Base-by-base conservation (phyloP, 2,113 vertebrate genomes). In the Chionis minor region DNA sequence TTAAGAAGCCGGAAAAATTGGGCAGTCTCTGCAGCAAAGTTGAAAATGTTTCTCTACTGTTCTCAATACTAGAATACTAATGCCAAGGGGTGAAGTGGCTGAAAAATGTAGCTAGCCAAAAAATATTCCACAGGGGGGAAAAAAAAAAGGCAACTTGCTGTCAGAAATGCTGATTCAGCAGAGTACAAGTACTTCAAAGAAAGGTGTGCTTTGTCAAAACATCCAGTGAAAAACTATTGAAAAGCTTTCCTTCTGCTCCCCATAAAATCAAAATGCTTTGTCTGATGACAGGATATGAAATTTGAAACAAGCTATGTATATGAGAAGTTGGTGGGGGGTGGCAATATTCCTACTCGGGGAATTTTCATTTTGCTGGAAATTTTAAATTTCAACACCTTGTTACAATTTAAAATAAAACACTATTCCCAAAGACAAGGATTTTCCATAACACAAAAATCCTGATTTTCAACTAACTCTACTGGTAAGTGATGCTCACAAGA, bases 41-140 rank as follows among this genome's bases (percentile, higher is more conserved):
- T 55, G 66, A 92, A 89, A 96, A 67, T 13, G 47, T 72, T 95
- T 77, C 92, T 88, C 58, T 79, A 5, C 56, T 82, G 38, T 88
- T 88, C 71, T 81, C 88, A 58, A 4, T 78, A 58, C 44, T 19
- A 58, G 73, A 94, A 94, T 95, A 95, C 70, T 92, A 95, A 94
- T 77, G 81, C 70, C 70, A 94, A 44, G 72, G 38, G 52, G 44
- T 56, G 81, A 89, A 85, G 61, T 67, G 88, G 91, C 77, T 56
- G 72, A 69, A 74, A 91, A 89, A 66, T 12, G 30, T 7, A 80
- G 80, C 52, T 62, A 65, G 74, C 74, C 58, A 88, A 91, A 94
- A 91, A 66, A 73, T 86, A 91, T 28, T 83, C 47, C 35, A 42
- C 18, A 54, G 40, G 27, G 3, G 40, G 27, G 3, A 6, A 6